These are phyloP conservation scores for Lacanobia wlatinum DNA, from an alignment of 2,888 invertebrate species.

Conservation along the genomic window DNA sequence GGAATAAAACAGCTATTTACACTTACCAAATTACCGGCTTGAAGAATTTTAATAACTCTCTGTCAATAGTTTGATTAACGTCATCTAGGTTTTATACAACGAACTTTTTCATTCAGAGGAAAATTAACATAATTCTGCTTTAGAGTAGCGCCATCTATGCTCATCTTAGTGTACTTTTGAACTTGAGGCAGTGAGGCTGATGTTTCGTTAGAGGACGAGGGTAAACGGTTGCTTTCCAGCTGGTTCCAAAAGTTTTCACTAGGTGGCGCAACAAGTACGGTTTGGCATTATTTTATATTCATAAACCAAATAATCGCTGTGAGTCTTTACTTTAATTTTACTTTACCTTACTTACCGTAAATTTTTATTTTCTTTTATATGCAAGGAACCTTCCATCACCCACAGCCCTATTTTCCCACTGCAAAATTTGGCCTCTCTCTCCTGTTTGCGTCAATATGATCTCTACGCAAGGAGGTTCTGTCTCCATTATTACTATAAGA, in stretches of 20 bases:
- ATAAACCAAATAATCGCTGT: too few relatives aligned
- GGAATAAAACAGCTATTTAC: conserved; percentile 17
- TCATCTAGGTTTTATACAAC: conserved; percentile 13
- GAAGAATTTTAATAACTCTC: conserved; percentile 4
- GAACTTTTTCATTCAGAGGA: not conserved
- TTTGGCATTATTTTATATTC: too few relatives aligned
- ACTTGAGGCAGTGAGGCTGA: rapidly evolving
- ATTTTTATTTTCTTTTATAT: too few relatives aligned
- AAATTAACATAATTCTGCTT: rapidly evolving
- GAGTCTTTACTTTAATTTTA: not conserved
- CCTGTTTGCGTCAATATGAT: too few relatives aligned
- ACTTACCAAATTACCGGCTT: not conserved
- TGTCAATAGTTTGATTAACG: not conserved
- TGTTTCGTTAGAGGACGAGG: rapidly evolving
- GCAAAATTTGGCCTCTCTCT: too few relatives aligned
- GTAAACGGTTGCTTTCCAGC: too few relatives aligned
- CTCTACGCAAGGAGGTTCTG: too few relatives aligned
- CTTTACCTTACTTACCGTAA: not conserved
- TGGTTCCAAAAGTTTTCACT: not conserved
- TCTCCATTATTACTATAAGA: not conserved
- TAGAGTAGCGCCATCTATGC: conserved; percentile 32
- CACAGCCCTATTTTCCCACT: too few relatives aligned
- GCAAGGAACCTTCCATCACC: too few relatives aligned
- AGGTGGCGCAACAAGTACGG: conserved; percentile 28
- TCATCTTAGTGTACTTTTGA: not conserved